phyloP scores from a whole-genome alignment of 2,113 vertebrate genomes.

The Cichladusa arquata region DNA sequence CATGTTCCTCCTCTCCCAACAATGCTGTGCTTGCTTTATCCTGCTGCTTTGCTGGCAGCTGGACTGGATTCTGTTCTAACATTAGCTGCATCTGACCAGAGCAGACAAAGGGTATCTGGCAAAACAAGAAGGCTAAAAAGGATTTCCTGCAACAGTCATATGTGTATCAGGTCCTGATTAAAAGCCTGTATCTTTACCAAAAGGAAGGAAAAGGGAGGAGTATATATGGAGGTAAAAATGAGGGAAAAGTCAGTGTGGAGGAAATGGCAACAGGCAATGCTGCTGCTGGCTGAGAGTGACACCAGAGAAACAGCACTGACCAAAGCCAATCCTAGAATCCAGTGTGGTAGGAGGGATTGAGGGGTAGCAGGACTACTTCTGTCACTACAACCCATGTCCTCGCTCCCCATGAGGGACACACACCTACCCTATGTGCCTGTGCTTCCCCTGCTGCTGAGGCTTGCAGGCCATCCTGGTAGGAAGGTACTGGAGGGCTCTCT shows the following conservation, averaged over 20 bases:
- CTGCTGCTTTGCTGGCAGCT: not conserved
- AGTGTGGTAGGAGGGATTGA: not conserved
- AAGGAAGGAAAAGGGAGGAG: conserved; percentile 25
- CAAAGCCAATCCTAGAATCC: not conserved
- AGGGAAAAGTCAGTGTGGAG: not conserved
- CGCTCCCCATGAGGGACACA: fast-evolving
- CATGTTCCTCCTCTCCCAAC: not conserved
- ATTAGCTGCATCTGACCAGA: not conserved
- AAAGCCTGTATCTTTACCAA: not conserved
- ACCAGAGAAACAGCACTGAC: not conserved
- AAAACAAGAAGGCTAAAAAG: conserved; percentile 1
- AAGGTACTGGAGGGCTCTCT: conserved; percentile 77
- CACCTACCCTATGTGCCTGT: conserved; percentile 72
- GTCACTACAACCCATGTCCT: not conserved
- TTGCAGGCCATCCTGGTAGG: conserved; percentile 76
- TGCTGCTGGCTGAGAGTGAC: not conserved
- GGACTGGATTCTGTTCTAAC: not conserved
- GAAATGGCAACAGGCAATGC: not conserved
- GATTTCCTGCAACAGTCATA: not conserved
- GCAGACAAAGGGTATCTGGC: not conserved
- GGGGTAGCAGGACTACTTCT: not conserved
- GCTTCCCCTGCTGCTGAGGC: conserved; percentile 29
- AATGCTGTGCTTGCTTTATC: not conserved
- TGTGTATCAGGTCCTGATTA: not conserved
- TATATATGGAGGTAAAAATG: not conserved